Base-by-base conservation (phyloP, 2,797 vertebrate genomes). In the Siniperca undulata region DNA sequence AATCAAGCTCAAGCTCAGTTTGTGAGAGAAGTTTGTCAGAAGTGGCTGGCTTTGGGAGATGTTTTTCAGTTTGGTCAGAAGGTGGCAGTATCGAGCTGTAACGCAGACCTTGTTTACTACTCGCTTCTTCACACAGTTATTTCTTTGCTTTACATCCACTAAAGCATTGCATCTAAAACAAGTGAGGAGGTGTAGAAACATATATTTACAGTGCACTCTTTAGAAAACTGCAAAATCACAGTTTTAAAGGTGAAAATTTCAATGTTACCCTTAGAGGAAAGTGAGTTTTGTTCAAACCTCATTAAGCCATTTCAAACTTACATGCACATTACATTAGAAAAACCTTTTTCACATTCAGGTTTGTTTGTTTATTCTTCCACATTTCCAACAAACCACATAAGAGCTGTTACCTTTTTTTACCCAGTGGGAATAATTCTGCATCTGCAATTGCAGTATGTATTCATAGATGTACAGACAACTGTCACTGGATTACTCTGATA, bases 61-160 rank as follows among this genome's bases (percentile, higher is more conserved):
- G 42, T 40, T 53, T 38, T 6, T 42, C 7, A 10, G 56, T 61
- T 46, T 68, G 11, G 36, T 50, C 86, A 82, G 55, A 3, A 10
- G 64, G 67, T 34, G 86, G 86, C 86, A 88, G 79, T 60, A 61
- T 67, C 66, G 60, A 72, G 42, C 75, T 14, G 12, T 55, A 17
- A 22, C 44, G 34, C 14, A 11, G 0, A 10, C 17, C 36, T 27
- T 11, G 13, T 55, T 34, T 13, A 0, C 5, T 5, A 20, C 27
- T 27, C 5, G 16, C 22, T 40, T 36, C 36, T 36, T 36, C 36
- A 36, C 36, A 7, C 36, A 59, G 17, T 46, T 2, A 36, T 14
- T 14, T 50, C 34, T 38, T 10, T 62, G 42, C 20, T 38, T 50
- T 11, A 30, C 5, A 19, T 13, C 36, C 50, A 27, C 55, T 71